Conservation (phyloP, 1,140 invertebrate species). For the Drosophila nasuta region DNA sequence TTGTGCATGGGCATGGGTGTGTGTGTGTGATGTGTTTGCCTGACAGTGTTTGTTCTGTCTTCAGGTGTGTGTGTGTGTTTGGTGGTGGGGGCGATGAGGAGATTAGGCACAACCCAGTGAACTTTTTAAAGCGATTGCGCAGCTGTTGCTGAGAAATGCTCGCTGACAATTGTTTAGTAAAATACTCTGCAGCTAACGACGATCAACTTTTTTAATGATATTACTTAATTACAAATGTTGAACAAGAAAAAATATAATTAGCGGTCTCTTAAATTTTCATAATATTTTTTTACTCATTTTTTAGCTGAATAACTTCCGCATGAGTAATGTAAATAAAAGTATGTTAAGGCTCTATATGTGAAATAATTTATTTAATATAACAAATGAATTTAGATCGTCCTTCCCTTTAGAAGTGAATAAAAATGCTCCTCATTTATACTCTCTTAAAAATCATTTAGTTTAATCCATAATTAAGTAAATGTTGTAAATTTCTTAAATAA, state of each 20-base stretch:
- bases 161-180: too few species aligned
- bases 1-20: too few species aligned
- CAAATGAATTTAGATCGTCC: too few species aligned
- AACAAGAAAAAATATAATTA: too few species aligned
- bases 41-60: not conserved
- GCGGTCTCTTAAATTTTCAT: too few species aligned
- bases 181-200: not conserved
- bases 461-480: conserved; percentile 45
- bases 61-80: conserved; percentile 2
- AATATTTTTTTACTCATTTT: too few species aligned
- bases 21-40: conserved; percentile 4
- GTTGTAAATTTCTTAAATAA: conserved; percentile 47
- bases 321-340: too few species aligned
- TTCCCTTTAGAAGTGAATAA: not conserved
- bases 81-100: conserved; percentile 3
- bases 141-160: not conserved
- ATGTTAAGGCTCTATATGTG: too few species aligned
- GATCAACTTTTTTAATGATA: not conserved
- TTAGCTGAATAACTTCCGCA: too few species aligned
- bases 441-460: conserved; percentile 29
- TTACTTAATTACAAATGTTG: too few species aligned
- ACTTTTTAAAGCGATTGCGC: conserved; percentile 26
- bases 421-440: conserved; percentile 33
- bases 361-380: too few species aligned
- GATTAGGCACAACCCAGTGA: conserved; percentile 36